phyloP scores from a whole-genome alignment of 2,797 vertebrate genomes.

The Atherinosoma microstoma region DNA sequence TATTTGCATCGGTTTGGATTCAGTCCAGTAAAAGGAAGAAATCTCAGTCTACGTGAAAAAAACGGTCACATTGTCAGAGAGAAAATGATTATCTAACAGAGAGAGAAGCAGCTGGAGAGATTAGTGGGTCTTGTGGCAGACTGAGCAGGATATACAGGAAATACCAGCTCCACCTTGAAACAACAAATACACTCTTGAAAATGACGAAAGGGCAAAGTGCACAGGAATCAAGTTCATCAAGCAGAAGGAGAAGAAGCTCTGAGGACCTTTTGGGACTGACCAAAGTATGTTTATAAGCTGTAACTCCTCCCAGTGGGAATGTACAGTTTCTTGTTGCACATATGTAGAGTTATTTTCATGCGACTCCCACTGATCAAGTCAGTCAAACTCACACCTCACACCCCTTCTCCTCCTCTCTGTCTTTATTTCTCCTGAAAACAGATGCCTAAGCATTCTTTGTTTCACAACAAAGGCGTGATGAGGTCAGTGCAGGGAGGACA shows the following conservation, averaged over 20 bases:
- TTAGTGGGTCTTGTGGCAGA: slow-evolving; percentile 34
- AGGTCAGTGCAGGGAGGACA: slow-evolving; percentile 71
- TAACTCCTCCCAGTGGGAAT: background rate
- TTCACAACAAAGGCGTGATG: slow-evolving; percentile 80
- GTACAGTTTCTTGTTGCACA: background rate
- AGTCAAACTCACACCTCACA: slow-evolving; percentile 32
- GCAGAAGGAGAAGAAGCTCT: background rate
- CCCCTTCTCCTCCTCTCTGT: slow-evolving; percentile 50
- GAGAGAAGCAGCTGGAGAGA: slow-evolving; percentile 32
- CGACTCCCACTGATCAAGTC: slow-evolving; percentile 34
- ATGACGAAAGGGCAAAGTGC: slow-evolving; percentile 39
- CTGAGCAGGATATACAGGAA: slow-evolving; percentile 83
- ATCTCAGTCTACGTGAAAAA: background rate
- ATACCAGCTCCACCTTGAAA: slow-evolving; percentile 81
- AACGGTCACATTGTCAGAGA: slow-evolving; percentile 1
- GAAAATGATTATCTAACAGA: slow-evolving; percentile 33
- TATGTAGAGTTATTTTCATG: background rate
- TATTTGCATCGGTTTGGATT: slow-evolving; percentile 8
- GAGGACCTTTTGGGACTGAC: background rate
- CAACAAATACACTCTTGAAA: slow-evolving; percentile 62
- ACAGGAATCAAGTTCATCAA: slow-evolving; percentile 13
- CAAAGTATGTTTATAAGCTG: background rate
- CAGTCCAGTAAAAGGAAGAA: slow-evolving; percentile 2
- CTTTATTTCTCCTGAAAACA: slow-evolving; percentile 82
- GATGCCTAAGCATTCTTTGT: slow-evolving; percentile 80